Evolutionary conservation across 2,888 invertebrate species (phyloP).

Genomic region (Cheilosia vernalis): DNA sequence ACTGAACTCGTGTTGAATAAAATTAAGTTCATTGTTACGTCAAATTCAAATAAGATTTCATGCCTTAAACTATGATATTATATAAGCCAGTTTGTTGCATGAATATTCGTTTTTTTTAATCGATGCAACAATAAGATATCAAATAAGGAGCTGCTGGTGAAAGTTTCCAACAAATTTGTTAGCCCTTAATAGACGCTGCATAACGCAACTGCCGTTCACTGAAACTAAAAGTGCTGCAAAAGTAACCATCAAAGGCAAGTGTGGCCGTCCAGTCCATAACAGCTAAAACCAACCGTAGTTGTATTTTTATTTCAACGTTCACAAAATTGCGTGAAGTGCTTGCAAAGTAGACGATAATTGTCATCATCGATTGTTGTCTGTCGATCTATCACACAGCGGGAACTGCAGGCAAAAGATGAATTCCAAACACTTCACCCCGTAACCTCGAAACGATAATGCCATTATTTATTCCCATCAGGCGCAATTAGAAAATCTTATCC

Average conservation of each 20-base stretch:
- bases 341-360: constrained; percentile 32
- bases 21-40: not conserved
- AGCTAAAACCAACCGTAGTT: constrained; percentile 21
- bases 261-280: constrained; percentile 8
- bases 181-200: constrained; percentile 26
- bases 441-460: constrained; percentile 45
- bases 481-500: constrained; percentile 54
- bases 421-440: constrained; percentile 42
- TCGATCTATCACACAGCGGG: constrained; percentile 31
- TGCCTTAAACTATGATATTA: constrained; percentile 16
- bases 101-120: constrained; percentile 48
- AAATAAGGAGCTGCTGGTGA: constrained; percentile 32
- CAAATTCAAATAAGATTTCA: constrained; percentile 1
- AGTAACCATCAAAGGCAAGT: constrained; percentile 25
- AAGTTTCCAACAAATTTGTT: constrained; percentile 36
- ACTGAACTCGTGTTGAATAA: too few relatives aligned
- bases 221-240: constrained; percentile 43
- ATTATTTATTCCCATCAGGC: constrained; percentile 59
- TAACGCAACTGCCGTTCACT: not conserved
- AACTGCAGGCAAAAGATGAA: constrained; percentile 39
- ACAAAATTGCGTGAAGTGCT: constrained; percentile 47
- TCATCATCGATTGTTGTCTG: constrained; percentile 15
- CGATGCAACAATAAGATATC: constrained; percentile 13
- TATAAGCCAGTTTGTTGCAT: constrained; percentile 28
- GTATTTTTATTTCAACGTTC: constrained; percentile 31